Evolutionary conservation across 2,888 invertebrate species (phyloP), one percentile per base, ranked within the genome.

Genomic region (Lucinisca nassula): DNA sequence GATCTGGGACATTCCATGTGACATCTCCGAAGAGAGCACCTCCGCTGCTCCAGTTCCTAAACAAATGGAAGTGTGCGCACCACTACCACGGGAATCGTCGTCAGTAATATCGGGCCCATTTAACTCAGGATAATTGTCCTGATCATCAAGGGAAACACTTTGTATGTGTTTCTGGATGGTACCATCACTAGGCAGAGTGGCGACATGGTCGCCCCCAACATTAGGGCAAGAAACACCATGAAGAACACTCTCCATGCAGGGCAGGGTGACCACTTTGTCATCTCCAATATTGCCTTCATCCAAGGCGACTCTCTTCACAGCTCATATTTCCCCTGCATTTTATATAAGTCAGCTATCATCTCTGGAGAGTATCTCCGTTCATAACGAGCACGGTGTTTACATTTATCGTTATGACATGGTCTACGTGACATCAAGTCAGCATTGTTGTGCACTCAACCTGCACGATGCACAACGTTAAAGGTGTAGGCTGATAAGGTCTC

Each of bases 11-110:
- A 61, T 61, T 61, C 61, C 61, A 61, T 61, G 61, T 61, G 61
- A 30, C 27, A 61, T 27, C 61, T 61, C 61, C 17, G 30, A 61
- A 61, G 61, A 61, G 61, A 61, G 61, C 61, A 61, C 61, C 61
- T 61, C 61, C 8, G 61, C 61, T 61, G 30, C 61, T 27, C 61
- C 61, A 61, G 61, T 6, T 61, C 32, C 30, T 30, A 61, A 61
- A 21, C 17, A 24, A 61, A 17, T 30, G 61, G 30, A 27, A 27
- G 61, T 30, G 4, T 61, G 61, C 27, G 27, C 61, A 61, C 61
- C 3, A 27, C 61, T 61, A 61, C 30, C 61, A 61, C 27, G 3
- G 61, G 2, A 30, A 27, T 61, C 8, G 61, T 61, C 61, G 61
- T 61, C 61, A 61, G 30, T 61, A 17, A 61, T 30, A 30, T 30